Evolutionary conservation across 2,113 vertebrate genomes (phyloP), one percentile per base, ranked within the genome.

Genomic region (Osmerus mordax): DNA sequence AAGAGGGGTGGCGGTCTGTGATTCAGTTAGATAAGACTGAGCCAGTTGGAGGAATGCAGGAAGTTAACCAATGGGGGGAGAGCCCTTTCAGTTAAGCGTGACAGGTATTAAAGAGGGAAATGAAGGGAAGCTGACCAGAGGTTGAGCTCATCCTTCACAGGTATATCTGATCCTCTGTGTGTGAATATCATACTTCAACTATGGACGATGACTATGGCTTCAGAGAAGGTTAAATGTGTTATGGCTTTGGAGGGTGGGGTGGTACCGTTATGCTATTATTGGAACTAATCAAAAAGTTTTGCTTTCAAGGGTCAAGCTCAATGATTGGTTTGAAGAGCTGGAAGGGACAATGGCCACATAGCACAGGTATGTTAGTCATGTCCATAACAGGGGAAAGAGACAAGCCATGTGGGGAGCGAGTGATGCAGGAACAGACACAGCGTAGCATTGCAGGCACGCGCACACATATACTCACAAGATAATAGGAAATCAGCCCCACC

Each of bases 1-100:
- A 47, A 47, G 7, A 7, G 32, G 32, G 32, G 32, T 47, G 67
- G 36, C 51, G 32, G 51, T 9, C 7, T 5, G 41, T 47, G 41
- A 47, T 47, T 47, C 41, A 47, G 36, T 41, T 41, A 66, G 64
- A 79, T 4, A 21, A 14, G 9, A 62, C 12, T 25, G 25, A 62
- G 28, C 60, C 23, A 23, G 67, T 69, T 58, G 25, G 60, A 32
- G 65, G 70, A 51, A 64, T 54, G 78, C 60, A 62, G 76, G 64
- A 8, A 63, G 7, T 8, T 36, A 9, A 36, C 25, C 54, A 56
- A 56, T 25, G 60, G 16, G 23, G 72, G 81, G 87, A 75, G 86
- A 92, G 89, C 90, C 91, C 91, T 91, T 91, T 86, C 78, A 86
- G 87, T 87, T 83, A 89, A 90, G 87, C 82, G 58, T 78, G 73